A percentile compares a stretch with the other conserved stretches of the same genome.
phyloP scores from a whole-genome alignment of 2,888 invertebrate species.

The Oligia fasciuncula region DNA sequence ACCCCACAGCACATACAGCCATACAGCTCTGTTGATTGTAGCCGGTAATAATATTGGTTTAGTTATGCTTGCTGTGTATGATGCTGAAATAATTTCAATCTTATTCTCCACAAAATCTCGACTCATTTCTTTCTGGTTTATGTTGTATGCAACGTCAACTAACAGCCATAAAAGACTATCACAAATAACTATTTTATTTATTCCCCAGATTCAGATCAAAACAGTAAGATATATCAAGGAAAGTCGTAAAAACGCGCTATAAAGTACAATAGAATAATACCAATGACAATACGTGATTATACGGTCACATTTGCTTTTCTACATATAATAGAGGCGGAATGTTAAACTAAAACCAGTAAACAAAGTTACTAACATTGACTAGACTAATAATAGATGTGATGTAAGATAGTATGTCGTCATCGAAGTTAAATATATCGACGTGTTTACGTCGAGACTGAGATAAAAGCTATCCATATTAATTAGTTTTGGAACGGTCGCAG shows the following conservation, averaged over 20 bases:
- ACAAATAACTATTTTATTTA: constrained; percentile 24
- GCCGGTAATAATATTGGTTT: not conserved
- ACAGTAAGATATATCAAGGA: constrained; percentile 21
- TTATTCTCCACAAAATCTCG: not conserved
- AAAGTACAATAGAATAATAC: constrained; percentile 35
- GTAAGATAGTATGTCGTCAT: constrained; percentile 53
- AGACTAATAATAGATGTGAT: constrained; percentile 46
- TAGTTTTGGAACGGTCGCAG: not conserved
- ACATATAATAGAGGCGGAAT: not conserved
- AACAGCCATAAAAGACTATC: constrained; percentile 29
- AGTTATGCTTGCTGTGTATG: not conserved
- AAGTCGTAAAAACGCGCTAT: constrained; percentile 37
- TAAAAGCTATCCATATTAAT: constrained; percentile 3
- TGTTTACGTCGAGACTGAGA: constrained; percentile 28
- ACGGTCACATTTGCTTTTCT: constrained; percentile 14
- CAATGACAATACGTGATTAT: constrained; percentile 18
- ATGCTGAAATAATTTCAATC: constrained; percentile 1
- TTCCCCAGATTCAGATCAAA: constrained; percentile 24
- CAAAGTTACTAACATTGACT: constrained; percentile 15
- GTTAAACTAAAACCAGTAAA: constrained; percentile 8
- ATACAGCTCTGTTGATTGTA: not conserved
- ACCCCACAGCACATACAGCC: not conserved
- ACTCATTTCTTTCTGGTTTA: constrained; percentile 7
- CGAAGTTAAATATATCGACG: constrained; percentile 32
- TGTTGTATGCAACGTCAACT: constrained; percentile 18